These are phyloP conservation scores for Leucophora obtusa DNA, from an alignment of 2,888 invertebrate species.

Conservation along the genomic window DNA sequence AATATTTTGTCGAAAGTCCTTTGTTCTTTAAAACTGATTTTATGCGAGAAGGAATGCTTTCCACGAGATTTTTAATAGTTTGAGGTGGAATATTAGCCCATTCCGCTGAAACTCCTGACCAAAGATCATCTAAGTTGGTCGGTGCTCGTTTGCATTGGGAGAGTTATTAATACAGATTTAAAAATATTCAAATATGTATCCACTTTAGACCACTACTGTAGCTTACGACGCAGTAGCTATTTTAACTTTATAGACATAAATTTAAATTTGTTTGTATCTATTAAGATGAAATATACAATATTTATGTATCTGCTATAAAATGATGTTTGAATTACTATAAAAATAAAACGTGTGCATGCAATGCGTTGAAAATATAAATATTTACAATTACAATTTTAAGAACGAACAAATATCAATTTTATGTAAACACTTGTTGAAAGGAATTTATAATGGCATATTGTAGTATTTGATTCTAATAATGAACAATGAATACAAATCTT, in stretches of 20 bases:
- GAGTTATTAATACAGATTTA: no score
- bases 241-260: not conserved
- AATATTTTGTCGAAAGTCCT: no score
- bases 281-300: conserved; percentile 19
- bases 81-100: no score
- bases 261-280: no score
- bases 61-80: no score
- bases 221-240: conserved; percentile 26
- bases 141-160: no score
- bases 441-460: conserved; percentile 29
- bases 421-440: conserved; percentile 52
- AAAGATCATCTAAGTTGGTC: no score
- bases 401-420: conserved; percentile 28
- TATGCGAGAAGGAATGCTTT: no score
- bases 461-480: conserved; percentile 14
- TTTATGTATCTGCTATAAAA: conserved; percentile 5
- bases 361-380: conserved; percentile 45
- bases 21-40: no score
- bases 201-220: no score
- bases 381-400: conserved; percentile 38
- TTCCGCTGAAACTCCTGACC: no score
- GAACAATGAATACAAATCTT: conserved; percentile 1
- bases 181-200: no score
- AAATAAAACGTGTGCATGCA: conserved; percentile 34
- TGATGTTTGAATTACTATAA: conserved; percentile 10